Evolutionary conservation across 2,888 invertebrate species (phyloP), one percentile per base, ranked within the genome.

Genomic region (Orchesella flavescens): DNA sequence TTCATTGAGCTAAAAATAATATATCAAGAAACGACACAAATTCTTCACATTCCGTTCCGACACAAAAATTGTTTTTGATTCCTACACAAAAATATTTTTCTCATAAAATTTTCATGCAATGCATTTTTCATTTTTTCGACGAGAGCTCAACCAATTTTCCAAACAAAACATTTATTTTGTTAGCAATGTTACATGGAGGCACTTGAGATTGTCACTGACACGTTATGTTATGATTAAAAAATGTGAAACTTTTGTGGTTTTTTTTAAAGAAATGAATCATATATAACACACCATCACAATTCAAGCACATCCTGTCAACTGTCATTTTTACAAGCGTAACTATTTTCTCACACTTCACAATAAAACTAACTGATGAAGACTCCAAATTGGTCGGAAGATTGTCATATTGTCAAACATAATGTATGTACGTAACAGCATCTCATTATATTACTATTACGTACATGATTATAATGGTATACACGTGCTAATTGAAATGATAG

Each of bases 341-440:
- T n/a, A 5, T 12, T 12, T 53, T n/a, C 53, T n/a, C 24, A 61
- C 61, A 61, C 61, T 17, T 61, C 61, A 61, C 57, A 57, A 57
- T n/a, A 61, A 59, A 61, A 61, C 34, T 34, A 34, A 34, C 34
- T 34, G 34, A 34, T 34, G 34, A n/a, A 12, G 59, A 24, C 61
- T 61, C 61, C 24, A 61, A 34, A 61, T 61, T 61, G 24, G 23
- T 24, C 23, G 61, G 21, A 61, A 61, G 61, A 61, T 61, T 61
- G 61, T 61, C 61, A 61, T 13, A 61, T 61, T 61, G 61, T 61
- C 61, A 61, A 57, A 57, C n/a, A 1, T 23, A 61, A 61, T 61
- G 61, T 46, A 46, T 13, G 46, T 46, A 46, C 13, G 13, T n/a
- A 53, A 53, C 3, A 53, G 53, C 10, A 12, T 53, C 53, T 3